These are phyloP conservation scores for Galaxias olidus DNA, from an alignment of 2,797 vertebrate species.

Conservation along the genomic window DNA sequence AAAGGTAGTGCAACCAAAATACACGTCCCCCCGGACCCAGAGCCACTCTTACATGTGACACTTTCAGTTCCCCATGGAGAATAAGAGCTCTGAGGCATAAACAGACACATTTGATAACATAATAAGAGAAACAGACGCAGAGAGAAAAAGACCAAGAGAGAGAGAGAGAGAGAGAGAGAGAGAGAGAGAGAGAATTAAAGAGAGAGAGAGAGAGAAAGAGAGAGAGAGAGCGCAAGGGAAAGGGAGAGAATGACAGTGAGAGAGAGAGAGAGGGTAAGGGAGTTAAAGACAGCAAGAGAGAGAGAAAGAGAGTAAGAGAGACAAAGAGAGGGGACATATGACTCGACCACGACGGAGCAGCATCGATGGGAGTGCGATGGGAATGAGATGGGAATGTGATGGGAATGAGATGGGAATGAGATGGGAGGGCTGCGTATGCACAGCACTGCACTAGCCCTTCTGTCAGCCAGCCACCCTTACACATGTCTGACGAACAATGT, in stretches of 20 bases:
- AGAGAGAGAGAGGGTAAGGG: neutral
- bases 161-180: neutral
- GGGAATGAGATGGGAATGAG: slow-evolving; percentile 32
- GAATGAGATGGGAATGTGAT: slow-evolving; percentile 39
- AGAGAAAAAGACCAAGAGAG: neutral
- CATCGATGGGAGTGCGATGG: slow-evolving; percentile 24
- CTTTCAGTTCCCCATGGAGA: neutral
- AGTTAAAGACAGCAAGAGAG: slow-evolving; percentile 13
- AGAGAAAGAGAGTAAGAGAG: neutral
- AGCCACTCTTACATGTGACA: neutral
- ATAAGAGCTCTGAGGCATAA: neutral
- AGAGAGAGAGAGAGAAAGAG: neutral
- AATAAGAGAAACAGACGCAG: neutral
- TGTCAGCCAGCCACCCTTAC: slow-evolving; percentile 28
- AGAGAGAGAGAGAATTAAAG: no score
- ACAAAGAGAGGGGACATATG: slow-evolving; percentile 2
- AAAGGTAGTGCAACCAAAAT: slow-evolving; percentile 1
- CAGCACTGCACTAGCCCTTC: slow-evolving; percentile 34
- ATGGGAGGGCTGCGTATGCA: slow-evolving; percentile 48
- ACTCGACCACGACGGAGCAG: slow-evolving; percentile 8
- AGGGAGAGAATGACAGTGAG: slow-evolving; percentile 11
- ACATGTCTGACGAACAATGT: slow-evolving; percentile 3
- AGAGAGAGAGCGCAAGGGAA: neutral
- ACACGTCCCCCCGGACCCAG: slow-evolving; percentile 1
- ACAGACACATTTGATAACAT: neutral